These are phyloP conservation scores for Drosophila kikkawai DNA, from an alignment of 1,140 invertebrate species.

Conservation along the genomic window DNA sequence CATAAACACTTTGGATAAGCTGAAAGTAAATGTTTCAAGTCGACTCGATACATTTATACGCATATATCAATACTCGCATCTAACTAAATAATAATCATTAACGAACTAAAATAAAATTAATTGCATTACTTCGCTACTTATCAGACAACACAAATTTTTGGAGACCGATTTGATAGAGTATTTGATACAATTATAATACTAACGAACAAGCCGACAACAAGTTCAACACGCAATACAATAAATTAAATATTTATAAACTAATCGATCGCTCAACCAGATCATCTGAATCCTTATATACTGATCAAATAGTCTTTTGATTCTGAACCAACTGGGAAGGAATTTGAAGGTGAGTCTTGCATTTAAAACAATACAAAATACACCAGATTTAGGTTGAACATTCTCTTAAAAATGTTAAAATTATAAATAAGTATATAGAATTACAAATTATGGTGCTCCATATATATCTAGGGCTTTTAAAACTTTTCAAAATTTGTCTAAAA, in stretches of 20 bases:
- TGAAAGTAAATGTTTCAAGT: conserved; percentile 31
- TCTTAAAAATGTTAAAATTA: neutral
- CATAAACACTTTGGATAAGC: conserved; percentile 11
- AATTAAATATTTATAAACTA: conserved; percentile 64
- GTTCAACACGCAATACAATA: conserved; percentile 48
- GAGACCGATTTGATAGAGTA: conserved; percentile 60
- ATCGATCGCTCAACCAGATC: conserved; percentile 58
- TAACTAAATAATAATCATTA: conserved; percentile 55
- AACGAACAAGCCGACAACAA: conserved; percentile 18
- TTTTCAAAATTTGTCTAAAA: neutral
- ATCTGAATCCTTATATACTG: conserved; percentile 53
- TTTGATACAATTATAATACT: conserved; percentile 38
- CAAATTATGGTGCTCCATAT: no score
- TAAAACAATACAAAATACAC: neutral
- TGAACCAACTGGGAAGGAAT: conserved; percentile 20
- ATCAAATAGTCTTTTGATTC: conserved; percentile 54
- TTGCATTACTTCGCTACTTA: conserved; percentile 57
- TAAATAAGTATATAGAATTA: no score
- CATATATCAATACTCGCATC: conserved; percentile 60
- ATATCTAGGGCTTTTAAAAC: neutral
- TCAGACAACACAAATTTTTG: conserved; percentile 17
- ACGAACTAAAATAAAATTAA: conserved; percentile 65
- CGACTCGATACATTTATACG: conserved; percentile 50
- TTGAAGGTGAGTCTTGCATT: conserved; percentile 49
- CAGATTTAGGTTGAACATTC: no score